Base-by-base conservation (phyloP, 2,888 invertebrate genomes). In the Agrypnus murinus region DNA sequence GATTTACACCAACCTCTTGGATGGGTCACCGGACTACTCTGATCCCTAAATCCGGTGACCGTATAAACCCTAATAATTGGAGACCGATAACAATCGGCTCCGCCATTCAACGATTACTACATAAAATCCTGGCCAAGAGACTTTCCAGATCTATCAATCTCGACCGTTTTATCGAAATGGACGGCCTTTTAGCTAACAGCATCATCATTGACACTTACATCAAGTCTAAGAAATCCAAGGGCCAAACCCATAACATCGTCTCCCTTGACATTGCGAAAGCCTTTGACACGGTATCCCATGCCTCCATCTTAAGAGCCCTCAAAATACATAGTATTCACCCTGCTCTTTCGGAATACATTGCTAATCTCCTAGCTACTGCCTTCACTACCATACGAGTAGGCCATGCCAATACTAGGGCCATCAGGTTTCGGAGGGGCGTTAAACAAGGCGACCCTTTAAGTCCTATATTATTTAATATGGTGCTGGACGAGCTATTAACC, bases 181-280 rank as follows among this genome's bases (percentile, higher is more conserved):
- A 85, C 66, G 85, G 85, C 9, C 80, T 80, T 2, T 73, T 84
- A 9, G 81, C 83, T 6, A 85, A 85, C 59, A 71, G 79, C 19
- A 69, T 81, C 1, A 60, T 80, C 0, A 65, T 83, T 6, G 73
- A 82, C 74, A 65, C 76, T 72, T 74, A 80, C 75, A 71, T 81
- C 73, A 0, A 74, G 63, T 36, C 80, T 4, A 75, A 83, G 12
- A 68, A 80, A 55, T 53, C 65, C 12, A 67, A 74, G 0, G 48
- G 69, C 57, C 79, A 77, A 12, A 75, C 81, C 15, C 77, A 81
- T 17, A 83, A 84, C 58, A 58, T 85, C 3, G 82, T 80, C 1
- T 80, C 83, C 19, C 76, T 86, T 1, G 85, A 86, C 71, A 80
- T 86, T n/a, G 75, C 83, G 8, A 86, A 85, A 75, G 86, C 85